These are phyloP conservation scores for Myodes glareolus DNA, from an alignment of 2,113 vertebrate species.

Conservation along the genomic window DNA sequence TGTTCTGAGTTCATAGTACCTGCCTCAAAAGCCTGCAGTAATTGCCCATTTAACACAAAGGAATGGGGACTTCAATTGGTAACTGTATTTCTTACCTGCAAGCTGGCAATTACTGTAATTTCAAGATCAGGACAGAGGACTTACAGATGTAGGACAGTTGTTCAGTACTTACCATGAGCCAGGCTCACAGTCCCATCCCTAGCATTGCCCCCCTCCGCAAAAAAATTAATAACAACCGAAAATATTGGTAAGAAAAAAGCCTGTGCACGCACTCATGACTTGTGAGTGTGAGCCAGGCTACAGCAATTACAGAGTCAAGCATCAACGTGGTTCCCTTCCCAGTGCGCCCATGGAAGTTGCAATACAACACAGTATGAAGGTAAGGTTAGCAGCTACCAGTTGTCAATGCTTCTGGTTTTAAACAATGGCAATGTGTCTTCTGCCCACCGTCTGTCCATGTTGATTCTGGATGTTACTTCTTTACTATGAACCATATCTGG, in stretches of 20 bases:
- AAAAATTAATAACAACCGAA: background rate
- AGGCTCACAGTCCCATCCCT: background rate
- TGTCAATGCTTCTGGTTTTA: background rate
- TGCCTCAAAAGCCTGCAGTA: slow-evolving; percentile 26
- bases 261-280: slow-evolving; percentile 31
- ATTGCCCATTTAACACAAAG: slow-evolving; percentile 47
- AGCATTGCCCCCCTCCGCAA: background rate
- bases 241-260: background rate
- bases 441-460: slow-evolving; percentile 34
- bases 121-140: slow-evolving; percentile 4
- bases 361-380: background rate
- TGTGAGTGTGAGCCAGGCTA: slow-evolving; percentile 28
- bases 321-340: slow-evolving; percentile 32
- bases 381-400: background rate
- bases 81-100: slow-evolving; percentile 33
- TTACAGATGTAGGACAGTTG: background rate
- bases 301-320: slow-evolving; percentile 39
- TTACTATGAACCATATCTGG: slow-evolving; percentile 1
- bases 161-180: background rate
- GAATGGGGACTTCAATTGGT: slow-evolving; percentile 8
- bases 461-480: slow-evolving; percentile 4
- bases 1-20: slow-evolving; percentile 35
- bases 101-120: slow-evolving; percentile 54
- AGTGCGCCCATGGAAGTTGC: background rate
- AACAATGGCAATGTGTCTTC: slow-evolving; percentile 46